Conservation (phyloP, 2,113 vertebrate genomes). For the Spea multiplicata region DNA sequence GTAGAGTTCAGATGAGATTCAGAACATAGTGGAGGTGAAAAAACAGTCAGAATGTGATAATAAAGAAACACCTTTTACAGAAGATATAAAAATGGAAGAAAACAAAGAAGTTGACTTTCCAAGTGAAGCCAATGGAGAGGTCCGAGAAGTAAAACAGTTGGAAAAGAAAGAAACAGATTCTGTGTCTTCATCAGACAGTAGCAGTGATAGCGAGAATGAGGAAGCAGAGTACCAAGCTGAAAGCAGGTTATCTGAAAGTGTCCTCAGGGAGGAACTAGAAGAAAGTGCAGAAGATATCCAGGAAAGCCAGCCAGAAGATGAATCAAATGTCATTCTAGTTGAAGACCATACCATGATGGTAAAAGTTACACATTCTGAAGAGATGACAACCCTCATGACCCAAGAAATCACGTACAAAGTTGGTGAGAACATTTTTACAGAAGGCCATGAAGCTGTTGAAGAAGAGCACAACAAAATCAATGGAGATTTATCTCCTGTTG, state of each 20-base stretch:
- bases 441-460: conserved; percentile 58
- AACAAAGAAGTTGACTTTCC: conserved; percentile 67
- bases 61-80: conserved; percentile 82
- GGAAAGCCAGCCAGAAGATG: conserved; percentile 53
- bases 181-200: conserved; percentile 80
- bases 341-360: conserved; percentile 55
- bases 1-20: conserved; percentile 84
- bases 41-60: conserved; percentile 88
- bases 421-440: conserved; percentile 59
- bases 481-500: conserved; percentile 80
- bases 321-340: conserved; percentile 51
- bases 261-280: conserved; percentile 81
- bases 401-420: conserved; percentile 57
- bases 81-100: conserved; percentile 77
- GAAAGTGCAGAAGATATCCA: conserved; percentile 64
- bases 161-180: conserved; percentile 67
- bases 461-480: conserved; percentile 77
- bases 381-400: conserved; percentile 55
- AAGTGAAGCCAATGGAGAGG: conserved; percentile 57
- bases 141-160: conserved; percentile 64
- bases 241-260: conserved; percentile 64
- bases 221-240: conserved; percentile 86
- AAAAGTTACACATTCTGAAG: conserved; percentile 52
- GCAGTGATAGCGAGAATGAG: conserved; percentile 90
- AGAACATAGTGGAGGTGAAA: conserved; percentile 79